Base-by-base conservation (phyloP, 2,797 vertebrate species). In the Falco berigora region DNA sequence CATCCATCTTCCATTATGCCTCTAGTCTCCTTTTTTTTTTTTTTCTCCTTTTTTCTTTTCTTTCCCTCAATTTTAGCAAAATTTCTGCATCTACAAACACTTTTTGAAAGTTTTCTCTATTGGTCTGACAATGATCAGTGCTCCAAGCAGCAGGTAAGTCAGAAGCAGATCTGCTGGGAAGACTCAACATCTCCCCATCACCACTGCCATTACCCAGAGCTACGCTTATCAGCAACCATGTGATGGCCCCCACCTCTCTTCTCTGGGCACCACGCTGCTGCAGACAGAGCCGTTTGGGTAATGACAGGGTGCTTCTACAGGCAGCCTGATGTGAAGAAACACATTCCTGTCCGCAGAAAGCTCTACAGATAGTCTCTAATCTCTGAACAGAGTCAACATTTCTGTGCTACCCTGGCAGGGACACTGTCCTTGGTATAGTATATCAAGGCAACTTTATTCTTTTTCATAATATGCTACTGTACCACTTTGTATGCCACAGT, bases 21-120 rank as follows among this genome's bases (percentile, higher is more conserved):
- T 1, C 3, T 32, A 46, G 17, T 36, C 2, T 73, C 22, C 1
- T 6, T 7, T 15, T 13, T 5, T 24, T 6, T 2, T 4, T 10
- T 13, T 5, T 20, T 5, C 2, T 4, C 10, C 24, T 12, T 42
- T 42, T n/a, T 46, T 2, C 2, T 6, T 30, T 11, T 9, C 18
- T 3, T 4, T 1, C 1, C 4, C 4, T 7, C 21, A 50, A 49
- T 55, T 76, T 61, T 66, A 14, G 8, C 23, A 69, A 22, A 22
- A 56, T n/a, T 80, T 40, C 55, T 63, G 7, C 28, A 56, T 62
- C 44, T 63, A 56, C 27, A 50, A 36, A 46, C 17, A 46, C 18
- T 38, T 19, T 16, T 27, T 17, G 16, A 44, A 44, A 44, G 42
- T 44, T 44, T 44, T 44, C 42, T 44, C 42, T 47, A 16, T 49